Evolutionary conservation across 1,140 invertebrate genomes (phyloP), one percentile per base, ranked within the genome.

Genomic region (Tachypleus tridentatus): DNA sequence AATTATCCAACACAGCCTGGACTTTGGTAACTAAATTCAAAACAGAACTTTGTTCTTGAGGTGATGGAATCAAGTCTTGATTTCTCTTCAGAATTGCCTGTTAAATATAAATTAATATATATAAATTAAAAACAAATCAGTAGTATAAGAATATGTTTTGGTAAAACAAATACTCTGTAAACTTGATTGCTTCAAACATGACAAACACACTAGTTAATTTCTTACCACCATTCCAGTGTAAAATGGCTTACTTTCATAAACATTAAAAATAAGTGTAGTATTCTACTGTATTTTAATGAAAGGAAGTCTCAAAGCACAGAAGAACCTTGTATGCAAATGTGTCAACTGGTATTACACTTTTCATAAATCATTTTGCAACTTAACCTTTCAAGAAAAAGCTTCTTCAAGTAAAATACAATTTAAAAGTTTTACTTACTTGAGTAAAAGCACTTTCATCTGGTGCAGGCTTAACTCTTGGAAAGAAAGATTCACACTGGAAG

Each of bases 11-110:
- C 54, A 97, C 91, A 53, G 84, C 85, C 75, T 96, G 91, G 49
- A 97, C 83, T 76, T 97, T 96, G 8, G 91, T 94, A 53, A 97
- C 91, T 5, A 98, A 81, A 77, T 91, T 93, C 47, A 93, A 82
- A 61, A 98, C 87, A 0, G 91, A 85, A 3, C 90, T 87, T 79
- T 96, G 91, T 73, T 98, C 94, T 61, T 86, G 83, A 0, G 91
- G 82, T 3, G 89, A 86, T 3, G 94, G 93, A 61, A 89, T 91
- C 52, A 98, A 80, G 73, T 97, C 93, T 59, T 86, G 81, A 76
- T 95, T 93, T 58, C 93, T 82, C 76, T 97, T 97, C 10, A 97
- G 76, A 7, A 97, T 78, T 1, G 90, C 90, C 85, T 94, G 74
- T 9, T 66, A 56, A 5, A 52, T 54, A 65, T 64, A 60, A 64